Evolutionary conservation across 1,140 invertebrate genomes (phyloP).

Genomic region (Tribolium castaneum): DNA sequence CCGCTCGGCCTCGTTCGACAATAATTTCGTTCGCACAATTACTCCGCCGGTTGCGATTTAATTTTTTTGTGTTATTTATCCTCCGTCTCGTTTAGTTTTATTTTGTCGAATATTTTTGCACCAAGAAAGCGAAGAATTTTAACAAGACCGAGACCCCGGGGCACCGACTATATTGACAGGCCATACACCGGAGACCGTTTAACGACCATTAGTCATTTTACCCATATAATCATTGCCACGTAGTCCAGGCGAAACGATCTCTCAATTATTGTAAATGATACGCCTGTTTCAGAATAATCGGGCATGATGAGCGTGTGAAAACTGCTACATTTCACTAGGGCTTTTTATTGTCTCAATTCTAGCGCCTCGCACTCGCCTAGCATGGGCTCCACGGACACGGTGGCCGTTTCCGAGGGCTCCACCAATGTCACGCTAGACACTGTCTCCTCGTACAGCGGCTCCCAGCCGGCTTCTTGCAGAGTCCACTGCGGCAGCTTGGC

Average conservation of each 20-base stretch:
- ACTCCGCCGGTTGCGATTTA: slow-evolving; percentile 31
- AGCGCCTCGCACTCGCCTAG: slow-evolving; percentile 60
- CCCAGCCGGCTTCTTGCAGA: slow-evolving; percentile 65
- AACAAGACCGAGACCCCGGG: slow-evolving; percentile 48
- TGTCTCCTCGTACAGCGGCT: slow-evolving; percentile 64
- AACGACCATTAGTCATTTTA: slow-evolving; percentile 53
- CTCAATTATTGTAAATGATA: slow-evolving; percentile 53
- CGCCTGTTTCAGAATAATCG: slow-evolving; percentile 37
- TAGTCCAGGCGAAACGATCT: slow-evolving; percentile 46
- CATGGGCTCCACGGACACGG: slow-evolving; percentile 66
- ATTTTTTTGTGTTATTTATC: slow-evolving; percentile 23
- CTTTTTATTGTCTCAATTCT: slow-evolving; percentile 15
- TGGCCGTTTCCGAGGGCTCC: slow-evolving; percentile 64
- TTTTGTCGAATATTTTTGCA: slow-evolving; percentile 42
- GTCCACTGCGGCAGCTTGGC: slow-evolving; percentile 66
- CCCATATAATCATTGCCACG: slow-evolving; percentile 53
- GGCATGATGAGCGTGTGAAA: slow-evolving; percentile 38
- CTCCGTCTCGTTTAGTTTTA: neutral
- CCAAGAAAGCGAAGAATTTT: slow-evolving; percentile 48
- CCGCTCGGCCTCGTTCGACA: slow-evolving; percentile 28
- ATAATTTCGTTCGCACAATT: slow-evolving; percentile 32
- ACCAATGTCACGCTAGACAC: slow-evolving; percentile 66
- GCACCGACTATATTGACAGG: slow-evolving; percentile 46
- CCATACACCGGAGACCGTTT: slow-evolving; percentile 43
- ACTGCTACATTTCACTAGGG: neutral